Conservation (phyloP, 2,888 invertebrate species). For the Cryptocheilus praepositus region DNA sequence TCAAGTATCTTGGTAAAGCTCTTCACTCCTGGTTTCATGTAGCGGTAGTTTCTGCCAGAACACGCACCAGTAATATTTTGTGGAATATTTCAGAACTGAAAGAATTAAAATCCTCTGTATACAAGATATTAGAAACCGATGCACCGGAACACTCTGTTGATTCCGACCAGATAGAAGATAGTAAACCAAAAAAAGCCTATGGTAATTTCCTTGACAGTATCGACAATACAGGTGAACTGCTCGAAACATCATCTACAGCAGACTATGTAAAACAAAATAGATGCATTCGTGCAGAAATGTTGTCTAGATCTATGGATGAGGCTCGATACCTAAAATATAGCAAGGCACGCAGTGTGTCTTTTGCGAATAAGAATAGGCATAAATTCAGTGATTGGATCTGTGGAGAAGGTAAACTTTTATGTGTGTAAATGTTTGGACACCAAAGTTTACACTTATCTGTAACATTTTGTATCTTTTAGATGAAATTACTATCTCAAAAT, state of each 20-base stretch:
- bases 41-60: background rate
- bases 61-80: background rate
- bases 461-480: slow-evolving; percentile 50
- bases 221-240: slow-evolving; percentile 71
- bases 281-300: slow-evolving; percentile 77
- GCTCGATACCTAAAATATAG: slow-evolving; percentile 84
- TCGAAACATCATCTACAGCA: slow-evolving; percentile 76
- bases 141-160: slow-evolving; percentile 77
- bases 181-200: slow-evolving; percentile 49
- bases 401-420: slow-evolving; percentile 59
- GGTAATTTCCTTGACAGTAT: slow-evolving; percentile 65
- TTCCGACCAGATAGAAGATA: slow-evolving; percentile 60
- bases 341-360: slow-evolving; percentile 87
- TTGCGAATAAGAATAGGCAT: slow-evolving; percentile 77
- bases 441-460: background rate
- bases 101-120: slow-evolving; percentile 76
- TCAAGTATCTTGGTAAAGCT: slow-evolving; percentile 81
- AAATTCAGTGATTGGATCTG: slow-evolving; percentile 71
- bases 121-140: slow-evolving; percentile 62
- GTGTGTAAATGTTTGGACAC: background rate
- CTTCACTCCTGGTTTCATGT: background rate
- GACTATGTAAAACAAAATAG: slow-evolving; percentile 79
- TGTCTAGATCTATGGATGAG: slow-evolving; percentile 76
- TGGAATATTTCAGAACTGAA: slow-evolving; percentile 58
- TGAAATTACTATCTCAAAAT: slow-evolving; percentile 79